Evolutionary conservation across 37 sponge, comb jelly and placozoan species (phyloP).

Genomic region (Cliona cf. orientalis): DNA sequence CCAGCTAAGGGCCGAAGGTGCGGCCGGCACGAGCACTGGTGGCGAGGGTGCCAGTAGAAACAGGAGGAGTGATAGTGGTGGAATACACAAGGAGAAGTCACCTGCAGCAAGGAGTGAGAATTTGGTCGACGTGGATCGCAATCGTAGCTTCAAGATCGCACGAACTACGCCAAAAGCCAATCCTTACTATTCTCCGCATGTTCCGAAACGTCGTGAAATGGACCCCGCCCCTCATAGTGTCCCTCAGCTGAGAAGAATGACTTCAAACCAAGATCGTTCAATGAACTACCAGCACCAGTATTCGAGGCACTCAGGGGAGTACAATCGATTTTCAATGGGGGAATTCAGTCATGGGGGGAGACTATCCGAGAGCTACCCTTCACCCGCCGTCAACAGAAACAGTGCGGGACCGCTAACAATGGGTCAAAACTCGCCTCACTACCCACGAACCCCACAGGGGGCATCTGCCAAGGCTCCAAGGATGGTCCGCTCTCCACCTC

Average conservation of each 20-base stretch:
- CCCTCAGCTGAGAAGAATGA: background rate
- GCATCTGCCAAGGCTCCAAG: background rate
- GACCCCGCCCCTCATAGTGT: background rate
- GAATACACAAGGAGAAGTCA: background rate
- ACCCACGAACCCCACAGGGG: slow-evolving; percentile 6
- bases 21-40: background rate
- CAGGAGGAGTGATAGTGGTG: background rate
- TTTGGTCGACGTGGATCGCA: background rate
- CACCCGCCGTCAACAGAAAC: background rate
- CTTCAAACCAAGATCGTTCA: background rate
- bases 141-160: background rate
- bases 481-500: background rate
- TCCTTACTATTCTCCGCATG: background rate
- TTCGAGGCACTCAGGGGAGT: background rate
- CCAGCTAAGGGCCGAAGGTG: background rate
- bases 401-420: background rate
- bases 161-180: background rate
- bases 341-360: background rate
- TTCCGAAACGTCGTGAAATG: background rate
- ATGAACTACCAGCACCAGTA: background rate
- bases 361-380: slow-evolving; percentile 3
- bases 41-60: background rate
- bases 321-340: background rate
- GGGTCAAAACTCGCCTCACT: background rate
- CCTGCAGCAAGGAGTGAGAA: background rate